phyloP scores from a whole-genome alignment of 2,113 vertebrate genomes.

The Psettodes erumei region DNA sequence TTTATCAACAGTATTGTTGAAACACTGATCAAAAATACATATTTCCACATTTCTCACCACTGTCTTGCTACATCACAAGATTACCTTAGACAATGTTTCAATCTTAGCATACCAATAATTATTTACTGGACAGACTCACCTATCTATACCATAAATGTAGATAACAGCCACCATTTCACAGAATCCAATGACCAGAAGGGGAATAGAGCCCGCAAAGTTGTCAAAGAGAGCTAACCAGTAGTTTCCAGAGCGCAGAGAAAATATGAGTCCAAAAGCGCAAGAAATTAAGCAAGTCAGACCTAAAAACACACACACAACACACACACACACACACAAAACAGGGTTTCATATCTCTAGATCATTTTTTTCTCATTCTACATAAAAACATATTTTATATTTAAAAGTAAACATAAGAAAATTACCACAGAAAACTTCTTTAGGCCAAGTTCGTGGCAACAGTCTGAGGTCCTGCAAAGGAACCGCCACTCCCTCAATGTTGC shows the following conservation, averaged over 20 bases:
- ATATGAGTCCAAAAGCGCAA: slow-evolving; percentile 87
- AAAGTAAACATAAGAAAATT: not conserved
- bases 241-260: slow-evolving; percentile 89
- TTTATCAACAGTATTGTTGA: not conserved
- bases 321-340: slow-evolving; percentile 1
- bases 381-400: not conserved
- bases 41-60: slow-evolving; percentile 2
- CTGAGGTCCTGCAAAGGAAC: slow-evolving; percentile 91
- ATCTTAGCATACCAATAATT: not conserved
- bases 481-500: slow-evolving; percentile 92
- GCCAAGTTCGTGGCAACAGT: slow-evolving; percentile 83
- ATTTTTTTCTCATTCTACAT: not conserved
- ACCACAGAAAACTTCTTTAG: slow-evolving; percentile 93
- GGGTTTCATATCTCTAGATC: not conserved
- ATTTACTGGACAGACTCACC: slow-evolving; percentile 78
- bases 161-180: slow-evolving; percentile 91
- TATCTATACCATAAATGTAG: slow-evolving; percentile 93
- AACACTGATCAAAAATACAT: not conserved
- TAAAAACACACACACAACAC: slow-evolving; percentile 61
- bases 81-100: not conserved
- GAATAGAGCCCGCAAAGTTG: slow-evolving; percentile 91
- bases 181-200: slow-evolving; percentile 91
- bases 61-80: not conserved
- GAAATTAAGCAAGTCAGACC: slow-evolving; percentile 85
- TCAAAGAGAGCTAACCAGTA: slow-evolving; percentile 95